Base-by-base conservation (phyloP, 2,113 vertebrate genomes). In the Daubentonia madagascariensis region DNA sequence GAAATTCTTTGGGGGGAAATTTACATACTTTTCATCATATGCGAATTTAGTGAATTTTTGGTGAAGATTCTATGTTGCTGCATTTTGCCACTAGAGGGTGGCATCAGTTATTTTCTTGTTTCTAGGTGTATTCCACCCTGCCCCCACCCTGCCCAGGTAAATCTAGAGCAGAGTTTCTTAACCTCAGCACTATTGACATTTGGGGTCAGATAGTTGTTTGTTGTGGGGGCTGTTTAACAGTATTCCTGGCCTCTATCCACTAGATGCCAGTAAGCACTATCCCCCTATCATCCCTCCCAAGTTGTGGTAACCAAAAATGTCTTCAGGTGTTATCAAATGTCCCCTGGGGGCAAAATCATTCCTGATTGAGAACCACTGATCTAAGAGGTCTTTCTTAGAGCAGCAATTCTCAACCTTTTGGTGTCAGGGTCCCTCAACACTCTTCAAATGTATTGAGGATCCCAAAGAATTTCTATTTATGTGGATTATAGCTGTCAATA, bases 51-150 rank as follows among this genome's bases (percentile, higher is more conserved):
- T 17, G 12, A 48, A 8, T 54, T 73, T 83, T 65, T 23, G 83
- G 23, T 78, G 48, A 59, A 14, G 63, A 25, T 3, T 50, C 67
- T 88, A 13, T 92, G 25, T 18, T 91, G 45, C 79, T 85, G 17
- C 25, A 1, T 92, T 78, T 61, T 25, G 76, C 88, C 98, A 92
- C 80, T 85, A 98, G 98, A 78, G 90, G 97, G 96, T 3, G 14
- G 25, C 40, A 75, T 43, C 32, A n/a, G 20, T 37, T 25, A 3
- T 40, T 75, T 72, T 48, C 89, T 68, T 35, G 4, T 75, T 79
- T 67, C 48, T 59, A 81, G 76, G 2, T 65, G 22, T 11, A 28
- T 11, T 61, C 54, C 35, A 0, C 0, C 2, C 18, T 2, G n/a
- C 61, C 61, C 25, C 0, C 8, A 6, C 6, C 8, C 63, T 35